Evolutionary conservation across 37 sponge, comb jelly and placozoan genomes (phyloP).

Genomic region (Sycon ciliatum): DNA sequence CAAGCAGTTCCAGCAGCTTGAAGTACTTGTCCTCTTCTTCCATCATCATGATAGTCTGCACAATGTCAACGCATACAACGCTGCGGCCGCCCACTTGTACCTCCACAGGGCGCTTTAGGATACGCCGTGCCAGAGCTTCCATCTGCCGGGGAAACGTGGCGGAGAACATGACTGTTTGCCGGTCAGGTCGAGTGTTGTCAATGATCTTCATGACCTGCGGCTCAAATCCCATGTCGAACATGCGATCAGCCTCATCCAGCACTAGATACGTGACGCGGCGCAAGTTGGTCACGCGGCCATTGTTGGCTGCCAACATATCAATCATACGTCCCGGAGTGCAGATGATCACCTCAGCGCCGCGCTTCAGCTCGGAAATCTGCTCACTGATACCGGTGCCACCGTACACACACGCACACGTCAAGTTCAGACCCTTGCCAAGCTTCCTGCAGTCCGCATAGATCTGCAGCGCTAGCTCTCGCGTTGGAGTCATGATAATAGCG

Average conservation of each 20-base stretch:
- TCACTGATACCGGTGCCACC: slow-evolving; percentile 98
- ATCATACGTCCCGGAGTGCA: slow-evolving; percentile 99
- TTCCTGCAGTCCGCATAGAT: slow-evolving; percentile 79
- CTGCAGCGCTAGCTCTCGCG: slow-evolving; percentile 91
- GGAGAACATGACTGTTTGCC: slow-evolving; percentile 96
- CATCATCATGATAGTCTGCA: slow-evolving; percentile 79
- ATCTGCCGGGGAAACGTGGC: slow-evolving; percentile 97
- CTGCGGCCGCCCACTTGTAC: slow-evolving; percentile 89
- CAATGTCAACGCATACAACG: slow-evolving; percentile 86
- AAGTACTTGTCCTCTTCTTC: slow-evolving; percentile 81
- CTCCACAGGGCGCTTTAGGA: slow-evolving; percentile 82
- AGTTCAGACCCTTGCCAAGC: slow-evolving; percentile 75
- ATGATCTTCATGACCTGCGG: slow-evolving; percentile 88
- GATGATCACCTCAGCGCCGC: slow-evolving; percentile 92
- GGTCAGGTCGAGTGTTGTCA: slow-evolving; percentile 71
- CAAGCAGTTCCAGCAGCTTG: slow-evolving; percentile 90
- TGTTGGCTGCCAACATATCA: slow-evolving; percentile 94
- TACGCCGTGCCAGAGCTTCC: slow-evolving; percentile 94
- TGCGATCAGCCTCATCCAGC: slow-evolving; percentile 95
- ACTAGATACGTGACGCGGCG: slow-evolving; percentile 87
- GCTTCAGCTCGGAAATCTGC: slow-evolving; percentile 91
- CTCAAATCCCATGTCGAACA: slow-evolving; percentile 99
- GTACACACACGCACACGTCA: slow-evolving; percentile 83
- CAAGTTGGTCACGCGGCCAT: slow-evolving; percentile 84
- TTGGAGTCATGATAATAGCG: slow-evolving; percentile 77